Conservation (phyloP, 2,113 vertebrate genomes). For the human (Homo sapiens) region GRCh38 chr12:103594501-103595000, state of each 20-base stretch:
- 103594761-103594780: not conserved
- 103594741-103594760: not conserved
- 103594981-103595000: not conserved
- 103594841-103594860: not conserved
- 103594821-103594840: not conserved
- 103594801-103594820: not conserved
- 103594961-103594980: not conserved
- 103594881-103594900: not conserved
- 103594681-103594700: not conserved
- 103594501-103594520: slow-evolving; percentile 85
- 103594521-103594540: not conserved
- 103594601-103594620: not conserved
- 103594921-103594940: not conserved
- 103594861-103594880: not conserved
- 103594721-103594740: slow-evolving; percentile 14
- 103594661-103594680: slow-evolving; percentile 1
- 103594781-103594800: not conserved
- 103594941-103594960: not conserved
- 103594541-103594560: not conserved
- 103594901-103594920: not conserved
- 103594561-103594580: not conserved
- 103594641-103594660: not conserved
- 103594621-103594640: not conserved
- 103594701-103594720: not conserved
- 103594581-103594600: not conserved